Conservation (phyloP, 2,113 vertebrate genomes). For the Campylomormyrus tamandua region DNA sequence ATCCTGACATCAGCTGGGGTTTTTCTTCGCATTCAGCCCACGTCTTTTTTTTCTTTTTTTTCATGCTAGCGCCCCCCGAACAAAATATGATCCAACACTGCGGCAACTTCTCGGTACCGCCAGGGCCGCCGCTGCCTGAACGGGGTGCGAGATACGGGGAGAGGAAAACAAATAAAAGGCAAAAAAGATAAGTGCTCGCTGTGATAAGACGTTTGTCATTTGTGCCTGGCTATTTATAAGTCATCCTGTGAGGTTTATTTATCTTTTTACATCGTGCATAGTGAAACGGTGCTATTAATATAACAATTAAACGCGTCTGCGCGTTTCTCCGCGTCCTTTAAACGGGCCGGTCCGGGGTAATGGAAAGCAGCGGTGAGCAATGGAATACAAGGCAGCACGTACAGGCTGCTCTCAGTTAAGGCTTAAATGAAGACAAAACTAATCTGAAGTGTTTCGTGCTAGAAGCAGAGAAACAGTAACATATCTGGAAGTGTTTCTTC, state of each 20-base stretch:
- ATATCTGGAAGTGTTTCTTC: background rate
- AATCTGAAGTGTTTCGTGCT: background rate
- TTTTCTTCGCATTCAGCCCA: background rate
- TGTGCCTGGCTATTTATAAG: background rate
- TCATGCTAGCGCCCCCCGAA: background rate
- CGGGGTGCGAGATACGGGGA: background rate
- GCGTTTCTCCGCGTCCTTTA: background rate
- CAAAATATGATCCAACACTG: slow-evolving; percentile 12
- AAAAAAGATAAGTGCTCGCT: background rate
- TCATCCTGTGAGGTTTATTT: background rate
- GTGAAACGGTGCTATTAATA: background rate
- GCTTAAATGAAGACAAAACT: background rate
- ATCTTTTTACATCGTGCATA: background rate
- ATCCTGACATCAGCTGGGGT: slow-evolving; percentile 11
- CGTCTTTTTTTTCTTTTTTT: background rate
- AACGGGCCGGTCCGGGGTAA: background rate
- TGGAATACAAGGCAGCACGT: background rate
- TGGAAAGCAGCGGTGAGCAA: background rate
- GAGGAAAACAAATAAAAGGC: background rate
- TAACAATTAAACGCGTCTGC: background rate
- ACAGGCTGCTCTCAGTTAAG: background rate
- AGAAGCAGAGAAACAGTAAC: background rate
- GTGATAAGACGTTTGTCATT: background rate
- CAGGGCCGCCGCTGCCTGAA: background rate
- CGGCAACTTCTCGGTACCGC: background rate